Percentiles rank a stretch among this genome's conserved stretches.
phyloP scores from a whole-genome alignment of 2,797 vertebrate genomes.

The Enteromius unitaeniatus region DNA sequence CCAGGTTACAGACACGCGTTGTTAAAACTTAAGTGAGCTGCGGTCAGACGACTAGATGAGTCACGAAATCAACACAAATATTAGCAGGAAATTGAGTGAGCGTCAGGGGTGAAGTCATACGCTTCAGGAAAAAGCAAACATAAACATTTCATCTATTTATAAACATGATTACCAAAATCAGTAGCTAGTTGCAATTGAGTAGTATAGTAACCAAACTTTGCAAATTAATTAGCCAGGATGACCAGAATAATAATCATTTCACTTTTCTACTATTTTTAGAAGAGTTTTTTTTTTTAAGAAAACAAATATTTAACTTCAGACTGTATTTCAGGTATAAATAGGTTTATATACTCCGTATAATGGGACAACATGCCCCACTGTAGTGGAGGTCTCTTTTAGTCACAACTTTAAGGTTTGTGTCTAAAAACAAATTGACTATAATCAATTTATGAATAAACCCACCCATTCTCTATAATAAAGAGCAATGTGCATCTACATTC shows the following conservation, averaged over 20 bases:
- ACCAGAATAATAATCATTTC: neutral
- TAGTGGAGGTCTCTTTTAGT: neutral
- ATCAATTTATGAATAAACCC: neutral
- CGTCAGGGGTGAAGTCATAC: neutral
- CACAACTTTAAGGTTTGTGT: neutral
- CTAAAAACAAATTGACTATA: neutral
- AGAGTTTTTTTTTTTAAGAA: neutral
- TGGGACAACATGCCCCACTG: neutral
- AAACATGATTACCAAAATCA: neutral
- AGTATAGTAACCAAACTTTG: neutral
- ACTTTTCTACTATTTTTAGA: neutral
- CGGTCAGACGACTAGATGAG: slow-evolving; percentile 25
- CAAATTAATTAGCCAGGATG: neutral
- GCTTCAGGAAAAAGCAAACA: neutral
- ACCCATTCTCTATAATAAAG: too few relatives aligned
- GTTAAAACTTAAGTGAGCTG: slow-evolving; percentile 40
- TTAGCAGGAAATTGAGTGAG: slow-evolving; percentile 30
- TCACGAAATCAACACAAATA: slow-evolving; percentile 29
- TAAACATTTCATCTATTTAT: neutral
- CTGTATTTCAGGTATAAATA: neutral
- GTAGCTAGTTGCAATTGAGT: neutral
- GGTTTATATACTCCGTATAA: neutral
- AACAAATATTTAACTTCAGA: neutral
- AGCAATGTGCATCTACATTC: too few relatives aligned
- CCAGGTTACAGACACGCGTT: slow-evolving; percentile 36